Conservation (phyloP, 1,140 invertebrate species). For the Eufriesea mexicana region DNA sequence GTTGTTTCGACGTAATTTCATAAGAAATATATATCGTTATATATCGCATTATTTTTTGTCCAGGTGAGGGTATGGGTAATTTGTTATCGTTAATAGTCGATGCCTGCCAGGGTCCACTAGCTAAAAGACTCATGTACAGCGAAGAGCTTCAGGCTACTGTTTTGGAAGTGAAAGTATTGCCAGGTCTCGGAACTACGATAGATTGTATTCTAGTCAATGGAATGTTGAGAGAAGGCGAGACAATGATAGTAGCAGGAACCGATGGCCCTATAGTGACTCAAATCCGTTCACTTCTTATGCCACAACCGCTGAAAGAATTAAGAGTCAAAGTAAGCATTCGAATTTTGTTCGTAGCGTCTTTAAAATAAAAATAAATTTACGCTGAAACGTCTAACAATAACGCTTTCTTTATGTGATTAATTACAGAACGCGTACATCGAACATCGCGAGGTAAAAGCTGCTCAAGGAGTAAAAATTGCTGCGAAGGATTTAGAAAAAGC, state of each 20-base stretch:
- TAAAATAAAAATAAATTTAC: not conserved
- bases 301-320: slow-evolving; percentile 98
- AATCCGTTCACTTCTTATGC: slow-evolving; percentile 98
- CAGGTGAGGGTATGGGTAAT: slow-evolving; percentile 99
- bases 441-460: slow-evolving; percentile 96
- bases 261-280: slow-evolving; percentile 99
- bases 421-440: slow-evolving; percentile 96
- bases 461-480: slow-evolving; percentile 99
- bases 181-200: slow-evolving; percentile 98
- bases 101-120: slow-evolving; percentile 94
- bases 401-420: slow-evolving; percentile 46
- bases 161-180: slow-evolving; percentile 99
- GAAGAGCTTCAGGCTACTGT: slow-evolving; percentile 98
- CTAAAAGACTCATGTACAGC: slow-evolving; percentile 95
- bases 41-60: not conserved
- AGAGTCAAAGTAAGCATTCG: slow-evolving; percentile 91
- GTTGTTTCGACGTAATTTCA: not conserved
- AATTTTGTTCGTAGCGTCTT: not conserved
- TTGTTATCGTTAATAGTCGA: slow-evolving; percentile 96
- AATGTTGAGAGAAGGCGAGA: slow-evolving; percentile 94
- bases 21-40: not conserved
- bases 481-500: slow-evolving; percentile 99
- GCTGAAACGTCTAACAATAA: not conserved
- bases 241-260: slow-evolving; percentile 96
- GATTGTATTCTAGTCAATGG: slow-evolving; percentile 99